phyloP scores from a whole-genome alignment of 2,113 vertebrate genomes.

The Gymnarchus niloticus region DNA sequence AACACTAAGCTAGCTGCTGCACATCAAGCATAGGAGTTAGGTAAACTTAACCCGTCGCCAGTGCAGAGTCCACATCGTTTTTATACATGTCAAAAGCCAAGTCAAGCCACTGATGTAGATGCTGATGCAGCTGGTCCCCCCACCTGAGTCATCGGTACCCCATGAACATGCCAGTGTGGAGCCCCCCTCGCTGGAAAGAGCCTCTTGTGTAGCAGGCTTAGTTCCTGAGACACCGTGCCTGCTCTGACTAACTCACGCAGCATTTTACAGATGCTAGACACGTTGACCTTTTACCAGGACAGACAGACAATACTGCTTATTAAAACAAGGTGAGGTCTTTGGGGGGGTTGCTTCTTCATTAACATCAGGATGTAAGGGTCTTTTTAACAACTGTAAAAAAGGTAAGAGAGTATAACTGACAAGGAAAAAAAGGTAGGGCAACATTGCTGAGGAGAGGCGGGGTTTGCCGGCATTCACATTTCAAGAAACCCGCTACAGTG shows the following conservation, averaged over 20 bases:
- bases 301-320: background rate
- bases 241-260: background rate
- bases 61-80: background rate
- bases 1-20: no score
- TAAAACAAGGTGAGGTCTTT: background rate
- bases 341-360: background rate
- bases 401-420: background rate
- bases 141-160: background rate
- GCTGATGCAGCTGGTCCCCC: background rate
- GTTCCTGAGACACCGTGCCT: background rate
- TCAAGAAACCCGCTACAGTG: conserved; percentile 31
- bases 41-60: background rate
- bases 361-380: background rate
- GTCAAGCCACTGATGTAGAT: background rate
- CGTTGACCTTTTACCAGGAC: background rate
- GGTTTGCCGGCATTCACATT: conserved; percentile 16
- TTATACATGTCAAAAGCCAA: background rate
- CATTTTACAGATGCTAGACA: background rate
- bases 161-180: background rate
- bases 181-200: background rate
- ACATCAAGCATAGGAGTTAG: background rate
- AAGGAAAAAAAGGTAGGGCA: no score
- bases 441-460: background rate
- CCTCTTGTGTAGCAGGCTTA: background rate
- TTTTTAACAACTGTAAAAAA: background rate